phyloP scores from a whole-genome alignment of 2,797 vertebrate genomes.

The Rousettus madagascariensis region DNA sequence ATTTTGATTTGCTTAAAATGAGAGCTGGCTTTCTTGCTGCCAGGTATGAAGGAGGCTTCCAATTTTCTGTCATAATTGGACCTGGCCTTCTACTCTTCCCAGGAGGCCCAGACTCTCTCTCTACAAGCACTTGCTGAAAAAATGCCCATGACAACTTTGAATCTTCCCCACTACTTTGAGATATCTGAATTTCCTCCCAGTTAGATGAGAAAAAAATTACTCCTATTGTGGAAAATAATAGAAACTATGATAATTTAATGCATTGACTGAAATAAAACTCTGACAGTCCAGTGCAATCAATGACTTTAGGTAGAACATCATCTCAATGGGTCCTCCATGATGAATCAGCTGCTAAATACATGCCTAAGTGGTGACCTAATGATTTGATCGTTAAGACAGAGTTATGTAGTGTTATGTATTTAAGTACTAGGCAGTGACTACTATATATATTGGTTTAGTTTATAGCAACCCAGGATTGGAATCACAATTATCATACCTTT shows the following conservation, averaged over 20 bases:
- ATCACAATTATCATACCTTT: background rate
- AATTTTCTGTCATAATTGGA: background rate
- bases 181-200: background rate
- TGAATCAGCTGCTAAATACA: background rate
- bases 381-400: background rate
- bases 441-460: background rate
- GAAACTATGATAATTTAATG: background rate
- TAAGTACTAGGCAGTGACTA: background rate
- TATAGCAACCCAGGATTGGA: background rate
- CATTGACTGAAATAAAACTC: background rate
- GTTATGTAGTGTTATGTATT: background rate
- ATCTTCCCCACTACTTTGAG: background rate
- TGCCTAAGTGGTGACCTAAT: background rate
- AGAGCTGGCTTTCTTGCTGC: background rate
- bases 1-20: background rate
- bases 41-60: background rate
- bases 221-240: background rate
- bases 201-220: background rate
- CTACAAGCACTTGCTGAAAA: background rate
- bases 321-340: background rate
- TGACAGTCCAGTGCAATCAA: background rate
- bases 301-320: background rate
- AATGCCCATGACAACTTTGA: background rate
- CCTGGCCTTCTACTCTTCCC: background rate
- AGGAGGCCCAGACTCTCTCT: background rate